Percentiles rank a stretch among this genome's conserved stretches.
Conservation (phyloP, 2,888 invertebrate species). For the Dynastes tityus region DNA sequence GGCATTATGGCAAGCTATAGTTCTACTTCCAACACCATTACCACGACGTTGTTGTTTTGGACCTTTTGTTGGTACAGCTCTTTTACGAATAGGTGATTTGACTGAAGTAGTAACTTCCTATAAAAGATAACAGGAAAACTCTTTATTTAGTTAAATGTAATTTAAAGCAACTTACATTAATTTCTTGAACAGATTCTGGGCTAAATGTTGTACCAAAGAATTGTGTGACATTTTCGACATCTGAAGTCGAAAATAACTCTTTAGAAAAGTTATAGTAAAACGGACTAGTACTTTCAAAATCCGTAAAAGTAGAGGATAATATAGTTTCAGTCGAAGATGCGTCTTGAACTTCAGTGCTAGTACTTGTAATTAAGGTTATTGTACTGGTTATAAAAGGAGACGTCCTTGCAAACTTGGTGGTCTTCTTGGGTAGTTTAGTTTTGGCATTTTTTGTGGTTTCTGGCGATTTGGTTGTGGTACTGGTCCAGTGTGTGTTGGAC, state of each 20-base stretch:
- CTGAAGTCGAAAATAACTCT: not conserved
- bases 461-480: slow-evolving; percentile 27
- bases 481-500: not conserved
- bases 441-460: slow-evolving; percentile 39
- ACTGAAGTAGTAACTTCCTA: not conserved
- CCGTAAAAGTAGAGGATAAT: not conserved
- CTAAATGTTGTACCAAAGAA: not conserved
- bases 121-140: not conserved
- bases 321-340: not conserved
- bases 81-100: slow-evolving; percentile 61
- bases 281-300: not conserved
- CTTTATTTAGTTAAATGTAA: not conserved
- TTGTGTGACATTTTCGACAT: not conserved
- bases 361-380: not conserved
- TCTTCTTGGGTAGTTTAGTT: not conserved
- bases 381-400: not conserved
- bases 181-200: not conserved
- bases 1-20: slow-evolving; percentile 71
- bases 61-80: slow-evolving; percentile 67
- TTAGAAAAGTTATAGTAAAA: not conserved
- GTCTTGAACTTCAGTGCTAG: not conserved
- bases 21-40: slow-evolving; percentile 15
- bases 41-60: slow-evolving; percentile 47
- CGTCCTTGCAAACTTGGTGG: not conserved
- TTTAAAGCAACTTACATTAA: not conserved